Evolutionary conservation across 2,113 vertebrate species (phyloP), one percentile per base, ranked within the genome.

Genomic region (Tragelaphus strepsiceros): DNA sequence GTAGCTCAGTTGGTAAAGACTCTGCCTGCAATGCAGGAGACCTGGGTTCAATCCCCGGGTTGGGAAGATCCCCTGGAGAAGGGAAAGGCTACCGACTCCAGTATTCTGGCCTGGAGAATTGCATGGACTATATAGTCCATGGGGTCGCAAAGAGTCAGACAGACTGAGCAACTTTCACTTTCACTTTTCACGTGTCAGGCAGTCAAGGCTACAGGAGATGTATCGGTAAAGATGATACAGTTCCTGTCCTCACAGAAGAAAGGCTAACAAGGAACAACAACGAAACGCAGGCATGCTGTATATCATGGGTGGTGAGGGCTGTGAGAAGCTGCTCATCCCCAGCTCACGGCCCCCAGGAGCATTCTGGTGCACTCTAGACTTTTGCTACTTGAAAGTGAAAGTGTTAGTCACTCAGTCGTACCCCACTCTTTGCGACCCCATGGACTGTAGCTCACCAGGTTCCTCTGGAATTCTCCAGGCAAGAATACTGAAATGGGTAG

Each of bases 71-170:
- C 67, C 35, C 35, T 74, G 11, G 35, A 13, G 67, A 39, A 74
- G 67, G 67, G 10, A 3, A 74, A 35, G 19, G 67, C 67, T 74
- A 39, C 67, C 5, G 0, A 74, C 67, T 39, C 67, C 19, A 74
- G 19, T 22, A 74, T 74, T 39, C 67, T 74, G 67, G 35, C 35
- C 35, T 39, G 67, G 67, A 39, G 21, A 74, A 74, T 39, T 39
- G 21, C n/a, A 39, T 39, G 67, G 67, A 22, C 5, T 5, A 2
- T 35, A 22, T 35, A 39, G 67, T 39, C 67, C n/a, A 10, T 24
- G 21, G 35, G 10, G n/a, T 24, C 0, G 10, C 67, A 74, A 74
- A 39, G 9, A 39, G 21, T 24, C 5, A 0, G 19, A 74, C 5
- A 21, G 0, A 39, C 21, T 74, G 67, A 74, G 5, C 67, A 13